These are phyloP conservation scores for Brachionus sp. DNA, from an alignment of 1,140 invertebrate species.

Conservation along the genomic window DNA sequence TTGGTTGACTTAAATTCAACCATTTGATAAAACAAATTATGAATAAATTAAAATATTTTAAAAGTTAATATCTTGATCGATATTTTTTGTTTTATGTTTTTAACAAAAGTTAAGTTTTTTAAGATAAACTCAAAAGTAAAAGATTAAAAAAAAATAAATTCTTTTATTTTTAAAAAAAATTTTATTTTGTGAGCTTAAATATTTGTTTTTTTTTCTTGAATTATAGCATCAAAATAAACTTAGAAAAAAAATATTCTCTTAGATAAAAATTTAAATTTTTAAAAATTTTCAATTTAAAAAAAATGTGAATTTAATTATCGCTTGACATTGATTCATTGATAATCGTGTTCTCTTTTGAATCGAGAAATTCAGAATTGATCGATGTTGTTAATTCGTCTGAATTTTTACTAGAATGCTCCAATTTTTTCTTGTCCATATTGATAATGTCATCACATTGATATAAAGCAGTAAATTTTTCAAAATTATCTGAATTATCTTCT, in stretches of 20 bases:
- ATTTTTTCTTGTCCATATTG: neutral
- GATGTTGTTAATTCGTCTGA: neutral
- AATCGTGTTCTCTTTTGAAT: neutral
- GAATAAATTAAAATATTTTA: conserved; percentile 21
- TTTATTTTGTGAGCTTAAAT: too few relatives aligned
- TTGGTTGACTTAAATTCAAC: neutral
- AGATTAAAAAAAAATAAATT: too few relatives aligned
- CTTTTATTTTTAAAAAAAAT: too few relatives aligned
- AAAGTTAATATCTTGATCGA: neutral
- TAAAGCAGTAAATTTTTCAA: neutral
- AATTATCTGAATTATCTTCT: neutral
- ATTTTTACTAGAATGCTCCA: neutral
- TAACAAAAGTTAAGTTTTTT: neutral
- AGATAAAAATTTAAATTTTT: too few relatives aligned
- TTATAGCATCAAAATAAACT: too few relatives aligned
- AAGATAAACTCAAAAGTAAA: neutral
- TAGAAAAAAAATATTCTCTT: too few relatives aligned
- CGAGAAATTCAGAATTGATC: neutral
- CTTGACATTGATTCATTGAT: neutral
- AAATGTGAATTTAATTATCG: neutral
- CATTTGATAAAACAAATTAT: neutral
- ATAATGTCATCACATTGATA: neutral
- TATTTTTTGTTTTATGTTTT: neutral
- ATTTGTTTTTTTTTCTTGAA: too few relatives aligned
- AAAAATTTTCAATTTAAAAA: neutral